Base-by-base conservation (phyloP, 2,113 vertebrate species). In the Menura novaehollandiae region DNA sequence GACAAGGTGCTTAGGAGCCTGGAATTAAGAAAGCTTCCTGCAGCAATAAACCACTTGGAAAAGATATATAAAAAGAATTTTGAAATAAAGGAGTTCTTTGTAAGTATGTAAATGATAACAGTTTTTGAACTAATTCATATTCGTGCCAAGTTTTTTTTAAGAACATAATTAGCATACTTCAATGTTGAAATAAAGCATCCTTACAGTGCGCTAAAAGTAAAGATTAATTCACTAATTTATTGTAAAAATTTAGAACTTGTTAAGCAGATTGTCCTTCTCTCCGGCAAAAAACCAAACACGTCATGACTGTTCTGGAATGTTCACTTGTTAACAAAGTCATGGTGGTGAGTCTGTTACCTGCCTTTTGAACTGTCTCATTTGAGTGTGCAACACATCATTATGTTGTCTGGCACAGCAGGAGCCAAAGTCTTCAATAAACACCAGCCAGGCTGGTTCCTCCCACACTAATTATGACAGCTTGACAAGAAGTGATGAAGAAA, bases 401-500 rank as follows among this genome's bases (percentile, higher is more conserved):
- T 23, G 17, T 22, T 66, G 72, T 86, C 91, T 91, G 64, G 88
- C 76, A 85, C 1, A 83, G 75, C 78, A 86, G 67, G 67, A 95
- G 63, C 55, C 63, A 35, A 56, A 91, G 72, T 55, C 43, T 69
- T 84, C 76, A 28, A 74, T 15, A 84, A 86, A 92, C 88, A 89
- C 71, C 85, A 93, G 83, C 51, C 63, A 90, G 32, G 72, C 59
- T 88, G 52, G 83, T 77, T 95, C 75, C 76, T 91, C 86, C 91
- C 83, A 80, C 86, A 47, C 51, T 43, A 63, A 71, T 84, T 80
- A 74, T 39, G 80, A 88, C 88, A 96, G 59, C 43, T 80, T 80
- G 67, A 88, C 32, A 73, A 88, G 82, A 89, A 56, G 37, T 2
- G 28, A 58, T 43, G 66, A 81, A 51, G 58, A 88, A 88, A 76